These are phyloP conservation scores for Stigmatopora nigra DNA, from an alignment of 2,113 vertebrate genomes.

Conservation along the genomic window DNA sequence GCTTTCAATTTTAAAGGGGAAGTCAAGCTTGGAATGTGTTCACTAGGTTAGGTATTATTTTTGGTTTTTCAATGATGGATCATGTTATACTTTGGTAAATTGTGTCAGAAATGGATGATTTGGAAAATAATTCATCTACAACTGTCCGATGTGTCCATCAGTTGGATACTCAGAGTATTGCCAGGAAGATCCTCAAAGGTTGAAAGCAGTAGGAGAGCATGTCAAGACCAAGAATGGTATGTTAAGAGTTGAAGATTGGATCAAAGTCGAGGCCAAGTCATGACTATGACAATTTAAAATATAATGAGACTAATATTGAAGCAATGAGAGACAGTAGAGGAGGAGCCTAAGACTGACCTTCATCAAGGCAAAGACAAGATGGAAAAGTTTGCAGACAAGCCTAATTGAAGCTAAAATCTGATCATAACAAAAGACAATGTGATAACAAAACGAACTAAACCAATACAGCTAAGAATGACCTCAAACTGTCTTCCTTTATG, in stretches of 20 bases:
- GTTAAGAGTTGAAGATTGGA: too few relatives aligned
- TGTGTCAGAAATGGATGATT: not conserved
- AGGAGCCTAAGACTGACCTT: too few relatives aligned
- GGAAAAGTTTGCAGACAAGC: not conserved
- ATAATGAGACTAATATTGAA: not conserved
- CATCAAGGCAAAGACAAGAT: too few relatives aligned
- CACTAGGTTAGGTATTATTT: not conserved
- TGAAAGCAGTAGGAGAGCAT: not conserved
- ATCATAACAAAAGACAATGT: not conserved
- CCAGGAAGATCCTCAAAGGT: not conserved
- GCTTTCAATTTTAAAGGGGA: conserved; percentile 94
- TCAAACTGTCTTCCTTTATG: not conserved
- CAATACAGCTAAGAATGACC: not conserved
- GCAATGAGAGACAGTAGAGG: not conserved
- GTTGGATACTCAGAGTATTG: not conserved
- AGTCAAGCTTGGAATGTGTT: conserved; percentile 64
- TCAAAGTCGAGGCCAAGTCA: too few relatives aligned
- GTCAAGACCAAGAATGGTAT: not conserved
- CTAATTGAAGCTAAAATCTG: too few relatives aligned
- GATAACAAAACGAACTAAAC: not conserved
- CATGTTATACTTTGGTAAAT: not conserved
- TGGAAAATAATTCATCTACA: not conserved
- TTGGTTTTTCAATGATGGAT: not conserved
- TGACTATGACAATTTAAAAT: not conserved
- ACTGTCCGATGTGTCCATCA: not conserved